These are phyloP conservation scores for Puma concolor DNA, from an alignment of 2,113 vertebrate genomes.

Conservation along the genomic window DNA sequence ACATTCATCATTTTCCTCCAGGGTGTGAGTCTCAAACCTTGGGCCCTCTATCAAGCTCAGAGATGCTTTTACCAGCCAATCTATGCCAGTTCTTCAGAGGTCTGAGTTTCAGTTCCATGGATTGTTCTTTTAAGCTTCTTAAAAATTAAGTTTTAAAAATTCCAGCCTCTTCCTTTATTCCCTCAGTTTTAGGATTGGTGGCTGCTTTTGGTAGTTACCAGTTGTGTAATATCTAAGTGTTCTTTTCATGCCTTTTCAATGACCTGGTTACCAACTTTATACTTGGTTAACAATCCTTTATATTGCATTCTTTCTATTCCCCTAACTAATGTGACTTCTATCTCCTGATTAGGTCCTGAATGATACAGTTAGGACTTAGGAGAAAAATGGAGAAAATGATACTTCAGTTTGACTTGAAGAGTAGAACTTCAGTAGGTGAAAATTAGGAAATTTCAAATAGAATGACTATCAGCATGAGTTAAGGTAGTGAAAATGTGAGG, in stretches of 20 bases:
- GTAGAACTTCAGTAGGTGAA: slow-evolving; percentile 28
- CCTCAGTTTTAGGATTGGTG: background rate
- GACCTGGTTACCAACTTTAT: slow-evolving; percentile 22
- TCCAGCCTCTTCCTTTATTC: background rate
- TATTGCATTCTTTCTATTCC: slow-evolving; percentile 33
- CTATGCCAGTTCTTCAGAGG: background rate
- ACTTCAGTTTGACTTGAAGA: slow-evolving; percentile 42
- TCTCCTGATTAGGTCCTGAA: background rate
- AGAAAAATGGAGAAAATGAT: background rate
- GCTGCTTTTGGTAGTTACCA: background rate
- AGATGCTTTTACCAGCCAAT: background rate
- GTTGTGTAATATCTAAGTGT: background rate
- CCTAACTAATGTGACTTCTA: background rate
- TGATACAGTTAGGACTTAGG: background rate
- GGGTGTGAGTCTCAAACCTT: background rate
- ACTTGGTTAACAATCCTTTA: slow-evolving; percentile 5
- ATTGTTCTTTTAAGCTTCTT: background rate
- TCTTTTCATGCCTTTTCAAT: background rate
- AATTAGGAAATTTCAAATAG: slow-evolving; percentile 43
- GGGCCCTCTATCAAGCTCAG: background rate
- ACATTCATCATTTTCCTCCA: background rate
- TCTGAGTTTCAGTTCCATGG: background rate
- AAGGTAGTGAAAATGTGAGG: slow-evolving; percentile 11
- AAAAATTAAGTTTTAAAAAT: background rate
- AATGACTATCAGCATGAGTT: slow-evolving; percentile 18